phyloP scores from a whole-genome alignment of 2,888 invertebrate genomes.

The Alsophila aescularia region DNA sequence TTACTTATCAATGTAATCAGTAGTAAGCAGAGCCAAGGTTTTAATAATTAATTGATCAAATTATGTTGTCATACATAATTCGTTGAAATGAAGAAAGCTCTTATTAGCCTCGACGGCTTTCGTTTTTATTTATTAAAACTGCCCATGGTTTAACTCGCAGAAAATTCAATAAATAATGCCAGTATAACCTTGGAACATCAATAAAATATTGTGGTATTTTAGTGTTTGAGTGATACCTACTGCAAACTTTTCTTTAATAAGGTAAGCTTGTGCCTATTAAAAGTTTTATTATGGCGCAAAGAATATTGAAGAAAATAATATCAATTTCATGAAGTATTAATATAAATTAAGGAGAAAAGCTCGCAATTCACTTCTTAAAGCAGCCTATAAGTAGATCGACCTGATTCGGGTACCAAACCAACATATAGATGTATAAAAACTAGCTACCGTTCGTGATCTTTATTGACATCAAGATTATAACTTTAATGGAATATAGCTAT shows the following conservation, averaged over 20 bases:
- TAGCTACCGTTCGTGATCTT: slow-evolving; percentile 59
- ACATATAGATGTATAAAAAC: slow-evolving; percentile 28
- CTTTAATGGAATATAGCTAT: slow-evolving; percentile 65
- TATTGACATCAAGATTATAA: slow-evolving; percentile 64
- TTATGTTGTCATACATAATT: too few relatives aligned
- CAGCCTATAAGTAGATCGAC: background rate
- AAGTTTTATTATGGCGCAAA: background rate
- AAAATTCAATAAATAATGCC: background rate
- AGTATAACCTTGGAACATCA: background rate
- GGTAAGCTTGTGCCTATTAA: background rate
- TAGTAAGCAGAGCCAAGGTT: too few relatives aligned
- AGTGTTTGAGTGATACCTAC: background rate
- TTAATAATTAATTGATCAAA: too few relatives aligned
- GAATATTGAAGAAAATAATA: background rate
- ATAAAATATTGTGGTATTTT: background rate
- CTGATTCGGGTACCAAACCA: background rate
- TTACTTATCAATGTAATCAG: too few relatives aligned
- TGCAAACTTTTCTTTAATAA: background rate
- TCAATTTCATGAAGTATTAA: background rate
- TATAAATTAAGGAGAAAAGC: background rate
- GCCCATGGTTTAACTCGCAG: background rate
- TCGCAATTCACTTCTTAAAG: background rate
- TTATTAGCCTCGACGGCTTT: too few relatives aligned
- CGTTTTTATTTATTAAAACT: too few relatives aligned
- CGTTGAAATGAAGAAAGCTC: too few relatives aligned